These are phyloP conservation scores for Lepetodrilus schrolli DNA, from an alignment of 2,888 invertebrate species.

Conservation along the genomic window DNA sequence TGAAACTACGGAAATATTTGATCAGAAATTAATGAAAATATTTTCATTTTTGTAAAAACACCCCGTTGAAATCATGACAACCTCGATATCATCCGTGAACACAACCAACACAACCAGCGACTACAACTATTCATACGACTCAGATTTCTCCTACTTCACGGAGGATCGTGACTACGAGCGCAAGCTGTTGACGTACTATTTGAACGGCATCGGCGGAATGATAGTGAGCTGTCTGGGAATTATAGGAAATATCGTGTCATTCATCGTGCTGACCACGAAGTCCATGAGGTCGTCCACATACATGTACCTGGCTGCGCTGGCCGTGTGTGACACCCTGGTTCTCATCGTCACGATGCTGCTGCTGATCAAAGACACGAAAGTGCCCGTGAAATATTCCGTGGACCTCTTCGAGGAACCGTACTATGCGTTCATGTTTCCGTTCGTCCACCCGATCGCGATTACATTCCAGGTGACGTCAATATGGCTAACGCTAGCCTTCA, in stretches of 20 bases:
- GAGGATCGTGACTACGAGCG: constrained; percentile 42
- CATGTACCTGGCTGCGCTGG: constrained; percentile 72
- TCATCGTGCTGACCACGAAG: constrained; percentile 69
- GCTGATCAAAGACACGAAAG: constrained; percentile 64
- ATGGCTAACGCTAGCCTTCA: constrained; percentile 74
- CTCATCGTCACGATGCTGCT: constrained; percentile 68
- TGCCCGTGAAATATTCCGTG: constrained; percentile 44
- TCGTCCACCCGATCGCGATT: constrained; percentile 71
- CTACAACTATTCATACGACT: not conserved
- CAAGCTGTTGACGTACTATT: constrained; percentile 64
- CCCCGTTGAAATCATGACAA: not conserved
- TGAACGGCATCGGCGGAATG: constrained; percentile 72
- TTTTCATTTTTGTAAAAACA: too few relatives aligned
- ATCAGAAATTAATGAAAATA: too few relatives aligned
- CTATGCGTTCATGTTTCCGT: constrained; percentile 69
- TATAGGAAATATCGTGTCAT: constrained; percentile 71
- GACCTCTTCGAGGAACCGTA: constrained; percentile 43
- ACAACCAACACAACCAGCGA: too few relatives aligned
- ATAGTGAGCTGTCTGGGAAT: constrained; percentile 71
- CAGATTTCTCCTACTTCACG: not conserved
- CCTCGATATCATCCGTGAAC: not conserved
- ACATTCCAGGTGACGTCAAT: constrained; percentile 73
- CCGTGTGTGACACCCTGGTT: constrained; percentile 72
- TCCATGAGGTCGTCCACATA: constrained; percentile 73
- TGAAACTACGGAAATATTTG: too few relatives aligned